These are phyloP conservation scores for Malacosoma neustria DNA, from an alignment of 2,888 invertebrate species.

Conservation along the genomic window DNA sequence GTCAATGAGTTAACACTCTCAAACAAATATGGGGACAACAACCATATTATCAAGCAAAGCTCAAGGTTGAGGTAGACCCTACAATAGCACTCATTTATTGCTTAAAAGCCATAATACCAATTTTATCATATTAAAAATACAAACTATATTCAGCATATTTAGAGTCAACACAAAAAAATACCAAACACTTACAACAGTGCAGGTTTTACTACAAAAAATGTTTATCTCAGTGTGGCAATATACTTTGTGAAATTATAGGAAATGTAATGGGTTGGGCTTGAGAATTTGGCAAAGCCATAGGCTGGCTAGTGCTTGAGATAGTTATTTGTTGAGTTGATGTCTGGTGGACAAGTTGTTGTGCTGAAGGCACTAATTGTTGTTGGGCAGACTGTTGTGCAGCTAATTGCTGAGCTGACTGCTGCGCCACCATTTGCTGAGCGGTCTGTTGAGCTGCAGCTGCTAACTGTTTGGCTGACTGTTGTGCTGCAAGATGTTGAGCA, in stretches of 20 bases:
- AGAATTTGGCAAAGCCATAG: conserved; percentile 60
- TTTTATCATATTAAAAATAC: no score
- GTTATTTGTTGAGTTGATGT: conserved; percentile 65
- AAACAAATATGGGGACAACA: no score
- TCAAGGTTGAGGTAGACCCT: no score
- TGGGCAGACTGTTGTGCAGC: conserved; percentile 59
- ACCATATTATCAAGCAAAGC: no score
- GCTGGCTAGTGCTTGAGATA: conserved; percentile 64
- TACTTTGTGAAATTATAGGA: conserved; percentile 67
- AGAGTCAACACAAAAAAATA: no score
- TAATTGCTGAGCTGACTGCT: conserved; percentile 52
- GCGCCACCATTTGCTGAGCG: conserved; percentile 38
- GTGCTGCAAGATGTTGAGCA: conserved; percentile 44
- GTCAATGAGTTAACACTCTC: no score
- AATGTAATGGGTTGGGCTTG: conserved; percentile 63
- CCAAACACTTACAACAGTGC: no score
- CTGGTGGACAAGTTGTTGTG: conserved; percentile 59
- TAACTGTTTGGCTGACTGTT: conserved; percentile 50
- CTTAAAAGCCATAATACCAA: no score
- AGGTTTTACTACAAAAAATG: no score
- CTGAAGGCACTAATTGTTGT: conserved; percentile 53
- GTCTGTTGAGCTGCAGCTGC: conserved; percentile 41
- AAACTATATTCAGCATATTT: no score
- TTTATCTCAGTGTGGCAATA: conserved; percentile 49
- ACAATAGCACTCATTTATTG: no score